phyloP scores from a whole-genome alignment of 2,888 invertebrate genomes.

The Acleris emargana region DNA sequence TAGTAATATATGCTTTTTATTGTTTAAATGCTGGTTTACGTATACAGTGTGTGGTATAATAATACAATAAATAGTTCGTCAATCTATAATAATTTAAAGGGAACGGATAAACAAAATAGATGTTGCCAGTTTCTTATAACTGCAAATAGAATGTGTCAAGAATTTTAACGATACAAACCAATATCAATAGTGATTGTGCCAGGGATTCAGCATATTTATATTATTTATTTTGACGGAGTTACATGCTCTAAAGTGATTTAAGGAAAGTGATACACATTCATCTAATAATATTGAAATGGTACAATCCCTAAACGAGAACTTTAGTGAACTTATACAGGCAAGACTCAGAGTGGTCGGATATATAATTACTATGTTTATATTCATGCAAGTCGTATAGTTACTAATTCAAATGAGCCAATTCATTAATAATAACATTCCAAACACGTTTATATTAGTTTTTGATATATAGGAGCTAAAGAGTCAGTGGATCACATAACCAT shows the following conservation, averaged over 20 bases:
- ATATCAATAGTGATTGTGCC: not conserved
- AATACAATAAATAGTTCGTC: constrained; percentile 1
- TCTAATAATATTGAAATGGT: not conserved
- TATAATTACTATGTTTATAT: not conserved
- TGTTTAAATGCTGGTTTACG: constrained; percentile 42
- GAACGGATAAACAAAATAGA: not conserved
- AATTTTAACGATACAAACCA: not conserved
- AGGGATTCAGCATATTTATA: not conserved
- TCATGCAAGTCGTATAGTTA: not conserved
- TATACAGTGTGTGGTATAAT: constrained; percentile 19
- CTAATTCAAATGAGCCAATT: not conserved
- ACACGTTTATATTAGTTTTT: not conserved
- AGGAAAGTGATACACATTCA: not conserved
- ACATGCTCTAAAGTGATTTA: not conserved
- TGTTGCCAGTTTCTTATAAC: not conserved
- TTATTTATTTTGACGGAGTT: not conserved
- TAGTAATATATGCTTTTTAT: constrained; percentile 49
- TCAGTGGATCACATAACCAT: no score
- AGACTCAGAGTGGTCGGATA: no score
- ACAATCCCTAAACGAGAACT: not conserved
- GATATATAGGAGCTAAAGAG: no score
- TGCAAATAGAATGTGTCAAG: constrained; percentile 2
- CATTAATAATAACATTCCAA: not conserved
- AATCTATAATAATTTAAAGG: not conserved
- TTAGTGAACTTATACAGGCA: not conserved